Conservation (phyloP, 2,113 vertebrate species). For the Rhinichthys klamathensis region DNA sequence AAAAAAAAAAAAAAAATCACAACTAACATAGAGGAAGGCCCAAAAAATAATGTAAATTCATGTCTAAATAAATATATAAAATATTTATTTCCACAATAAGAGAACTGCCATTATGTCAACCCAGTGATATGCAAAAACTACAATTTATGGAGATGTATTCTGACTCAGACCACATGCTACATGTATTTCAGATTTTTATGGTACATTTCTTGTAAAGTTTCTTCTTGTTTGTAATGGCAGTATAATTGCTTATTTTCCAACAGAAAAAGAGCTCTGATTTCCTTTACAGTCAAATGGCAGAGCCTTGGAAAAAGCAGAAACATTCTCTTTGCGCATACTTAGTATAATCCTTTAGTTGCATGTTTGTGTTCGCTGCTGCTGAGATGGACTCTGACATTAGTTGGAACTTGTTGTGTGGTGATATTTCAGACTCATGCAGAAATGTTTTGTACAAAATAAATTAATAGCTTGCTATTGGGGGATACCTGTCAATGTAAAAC, state of each 20-base stretch:
- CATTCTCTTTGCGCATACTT: neutral
- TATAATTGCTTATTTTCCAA: constrained; percentile 18
- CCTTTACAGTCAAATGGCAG: constrained; percentile 27
- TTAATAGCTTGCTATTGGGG: constrained; percentile 21
- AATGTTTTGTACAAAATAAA: constrained; percentile 48
- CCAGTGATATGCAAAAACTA: neutral
- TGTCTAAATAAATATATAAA: no score
- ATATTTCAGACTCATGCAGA: constrained; percentile 27
- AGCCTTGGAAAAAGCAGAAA: neutral
- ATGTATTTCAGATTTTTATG: neutral
- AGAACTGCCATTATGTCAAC: neutral
- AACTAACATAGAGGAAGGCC: neutral
- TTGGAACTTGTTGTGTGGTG: constrained; percentile 34
- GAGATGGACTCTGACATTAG: constrained; percentile 33
- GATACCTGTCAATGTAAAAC: constrained; percentile 24
- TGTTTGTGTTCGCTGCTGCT: constrained; percentile 45
- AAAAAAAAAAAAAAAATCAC: neutral
- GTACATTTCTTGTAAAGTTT: neutral
- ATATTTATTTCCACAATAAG: neutral
- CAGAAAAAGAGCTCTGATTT: neutral
- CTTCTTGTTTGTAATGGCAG: neutral
- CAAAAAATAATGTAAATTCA: neutral
- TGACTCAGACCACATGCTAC: neutral
- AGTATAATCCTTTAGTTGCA: constrained; percentile 19
- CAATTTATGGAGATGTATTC: neutral